Base-by-base conservation (phyloP, 1,140 invertebrate species). In the Heliconius congener region DNA sequence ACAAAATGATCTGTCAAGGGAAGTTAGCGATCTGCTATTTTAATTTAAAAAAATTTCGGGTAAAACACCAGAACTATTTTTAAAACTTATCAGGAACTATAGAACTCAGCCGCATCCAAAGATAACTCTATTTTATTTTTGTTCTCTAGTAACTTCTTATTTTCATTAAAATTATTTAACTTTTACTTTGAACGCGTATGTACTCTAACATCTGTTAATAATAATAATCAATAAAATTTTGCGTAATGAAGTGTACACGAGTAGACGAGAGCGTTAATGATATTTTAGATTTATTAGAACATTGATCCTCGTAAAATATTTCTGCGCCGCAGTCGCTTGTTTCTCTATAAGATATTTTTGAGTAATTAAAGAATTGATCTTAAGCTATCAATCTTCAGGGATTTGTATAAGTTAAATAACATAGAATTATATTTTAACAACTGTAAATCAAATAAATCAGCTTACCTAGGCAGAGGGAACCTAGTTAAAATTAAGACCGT, bases 281-380 rank as follows among this genome's bases (percentile, higher is more conserved):
- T 80, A 75, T 30, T 52, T 86, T 83, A 83, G 77, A 84, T 87
- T 86, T 86, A 88, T 83, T 87, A 80, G 81, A 83, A 80, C 85
- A 86, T 85, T 90, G 85, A 88, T 77, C 79, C 79, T 80, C 84
- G 81, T 82, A 80, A 84, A 85, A 83, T 71, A 82, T 82, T 81
- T 83, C 78, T 76, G 75, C 75, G 72, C 55, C 83, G 82, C 80
- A 16, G 60, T 66, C 60, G 77, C 80, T 73, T 66, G 39, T 76
- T 42, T 78, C 71, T 84, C 81, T 79, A 75, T 80, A 73, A 79
- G 79, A 86, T 88, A 88, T 88, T 86, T 88, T 82, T 81, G 78
- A 72, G 71, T 72, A 77, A 73, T 78, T 81, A 74, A 57, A 70
- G 76, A 77, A 84, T 79, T 83, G 73, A 77, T 86, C 73, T 85